Evolutionary conservation across 2,888 invertebrate genomes (phyloP).

Genomic region (Platycnemis pennipes): DNA sequence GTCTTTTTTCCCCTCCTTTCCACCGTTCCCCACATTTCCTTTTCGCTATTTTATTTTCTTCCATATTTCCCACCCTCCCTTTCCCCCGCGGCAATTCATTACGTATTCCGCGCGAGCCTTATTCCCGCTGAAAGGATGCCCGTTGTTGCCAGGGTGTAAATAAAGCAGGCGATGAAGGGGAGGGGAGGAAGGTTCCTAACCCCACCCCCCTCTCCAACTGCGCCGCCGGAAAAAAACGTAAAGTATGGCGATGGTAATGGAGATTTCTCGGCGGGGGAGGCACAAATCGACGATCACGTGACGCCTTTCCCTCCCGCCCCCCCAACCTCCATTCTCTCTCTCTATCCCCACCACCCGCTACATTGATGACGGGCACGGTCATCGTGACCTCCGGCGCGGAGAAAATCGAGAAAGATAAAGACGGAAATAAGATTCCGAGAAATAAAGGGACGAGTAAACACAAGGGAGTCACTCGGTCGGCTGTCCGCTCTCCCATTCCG

Average conservation of each 20-base stretch:
- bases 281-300: constrained; percentile 22
- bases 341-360: background rate
- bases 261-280: background rate
- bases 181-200: background rate
- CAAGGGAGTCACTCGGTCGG: background rate
- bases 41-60: background rate
- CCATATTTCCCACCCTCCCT: background rate
- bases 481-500: background rate
- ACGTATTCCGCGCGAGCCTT: background rate
- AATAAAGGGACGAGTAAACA: constrained; percentile 36
- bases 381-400: constrained; percentile 43
- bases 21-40: background rate
- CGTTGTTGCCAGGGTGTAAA: background rate
- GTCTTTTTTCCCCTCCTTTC: background rate
- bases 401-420: background rate
- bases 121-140: background rate
- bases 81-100: background rate
- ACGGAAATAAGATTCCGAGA: background rate
- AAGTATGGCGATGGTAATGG: background rate
- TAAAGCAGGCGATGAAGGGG: background rate
- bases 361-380: constrained; percentile 44
- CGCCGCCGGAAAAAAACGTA: background rate
- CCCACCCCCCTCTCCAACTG: background rate
- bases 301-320: background rate
- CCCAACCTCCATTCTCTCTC: background rate